These are phyloP conservation scores for Lottia gigantea DNA, from an alignment of 2,888 invertebrate genomes.

Conservation along the genomic window DNA sequence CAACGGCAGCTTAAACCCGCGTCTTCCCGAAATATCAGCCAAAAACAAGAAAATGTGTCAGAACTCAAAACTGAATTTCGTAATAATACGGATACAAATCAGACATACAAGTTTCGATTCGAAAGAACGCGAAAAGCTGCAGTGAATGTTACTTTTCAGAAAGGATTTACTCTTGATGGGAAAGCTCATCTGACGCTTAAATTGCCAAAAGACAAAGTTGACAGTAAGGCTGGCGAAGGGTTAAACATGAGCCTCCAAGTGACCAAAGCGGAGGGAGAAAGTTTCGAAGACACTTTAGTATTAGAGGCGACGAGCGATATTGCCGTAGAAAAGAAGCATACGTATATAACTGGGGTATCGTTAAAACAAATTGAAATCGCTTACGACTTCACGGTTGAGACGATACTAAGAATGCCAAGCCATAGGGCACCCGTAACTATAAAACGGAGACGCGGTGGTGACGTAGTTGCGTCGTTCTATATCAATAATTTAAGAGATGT, in stretches of 20 bases:
- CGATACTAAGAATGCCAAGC: constrained; percentile 29
- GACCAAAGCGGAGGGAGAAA: constrained; percentile 29
- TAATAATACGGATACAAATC: constrained; percentile 28
- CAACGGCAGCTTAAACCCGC: neutral
- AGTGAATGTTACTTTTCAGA: constrained; percentile 30
- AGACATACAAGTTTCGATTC: constrained; percentile 34
- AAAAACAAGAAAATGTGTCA: neutral
- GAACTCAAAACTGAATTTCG: constrained; percentile 30
- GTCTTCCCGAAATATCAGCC: neutral
- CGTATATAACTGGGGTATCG: constrained; percentile 30
- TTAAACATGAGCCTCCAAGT: constrained; percentile 27
- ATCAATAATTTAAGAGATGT: constrained; percentile 27
- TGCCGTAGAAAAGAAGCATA: constrained; percentile 23
- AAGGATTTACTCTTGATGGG: constrained; percentile 30
- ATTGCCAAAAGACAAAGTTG: constrained; percentile 25
- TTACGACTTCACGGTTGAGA: constrained; percentile 28
- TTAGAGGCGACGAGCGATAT: constrained; percentile 35
- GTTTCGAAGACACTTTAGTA: constrained; percentile 30
- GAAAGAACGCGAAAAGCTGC: constrained; percentile 31
- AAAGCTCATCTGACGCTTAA: constrained; percentile 28
- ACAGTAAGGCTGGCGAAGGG: constrained; percentile 16
- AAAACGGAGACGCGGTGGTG: constrained; percentile 16
- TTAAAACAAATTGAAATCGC: constrained; percentile 26
- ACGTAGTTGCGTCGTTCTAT: constrained; percentile 9
- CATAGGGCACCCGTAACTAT: constrained; percentile 24